Evolutionary conservation across 2,113 vertebrate species (phyloP).

Genomic region (Boulengeromyrus knoepffleri): DNA sequence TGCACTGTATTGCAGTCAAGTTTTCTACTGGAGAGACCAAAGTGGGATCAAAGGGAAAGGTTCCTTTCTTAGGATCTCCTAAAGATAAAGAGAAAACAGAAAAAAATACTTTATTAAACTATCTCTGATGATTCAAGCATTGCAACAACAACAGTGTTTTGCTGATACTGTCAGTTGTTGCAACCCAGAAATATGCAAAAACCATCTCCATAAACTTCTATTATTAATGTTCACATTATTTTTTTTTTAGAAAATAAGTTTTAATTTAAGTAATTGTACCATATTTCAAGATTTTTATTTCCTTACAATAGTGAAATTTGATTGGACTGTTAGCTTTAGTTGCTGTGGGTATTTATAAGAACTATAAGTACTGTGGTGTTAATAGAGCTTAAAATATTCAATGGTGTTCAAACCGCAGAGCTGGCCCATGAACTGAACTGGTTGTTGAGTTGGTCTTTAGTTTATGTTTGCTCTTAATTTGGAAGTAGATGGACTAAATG

Average conservation of each 20-base stretch:
- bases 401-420: too few species aligned
- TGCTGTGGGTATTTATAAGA: too few species aligned
- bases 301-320: too few species aligned
- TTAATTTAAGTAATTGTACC: not conserved
- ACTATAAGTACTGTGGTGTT: too few species aligned
- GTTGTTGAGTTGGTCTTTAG: not conserved
- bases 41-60: not conserved
- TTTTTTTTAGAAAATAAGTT: not conserved
- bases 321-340: too few species aligned
- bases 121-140: not conserved
- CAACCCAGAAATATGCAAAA: not conserved
- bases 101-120: not conserved
- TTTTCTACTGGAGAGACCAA: not conserved
- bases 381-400: too few species aligned
- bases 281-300: not conserved
- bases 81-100: not conserved
- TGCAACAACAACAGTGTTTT: not conserved
- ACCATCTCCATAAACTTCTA: not conserved
- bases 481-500: not conserved
- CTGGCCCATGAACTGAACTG: not conserved
- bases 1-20: not conserved
- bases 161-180: not conserved
- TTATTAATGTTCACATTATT: not conserved
- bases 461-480: not conserved
- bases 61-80: not conserved